Percentiles rank a stretch among this genome's conserved stretches.
Conservation (phyloP, 2,113 vertebrate genomes). For the Hypocryptadius cinnamomeus region DNA sequence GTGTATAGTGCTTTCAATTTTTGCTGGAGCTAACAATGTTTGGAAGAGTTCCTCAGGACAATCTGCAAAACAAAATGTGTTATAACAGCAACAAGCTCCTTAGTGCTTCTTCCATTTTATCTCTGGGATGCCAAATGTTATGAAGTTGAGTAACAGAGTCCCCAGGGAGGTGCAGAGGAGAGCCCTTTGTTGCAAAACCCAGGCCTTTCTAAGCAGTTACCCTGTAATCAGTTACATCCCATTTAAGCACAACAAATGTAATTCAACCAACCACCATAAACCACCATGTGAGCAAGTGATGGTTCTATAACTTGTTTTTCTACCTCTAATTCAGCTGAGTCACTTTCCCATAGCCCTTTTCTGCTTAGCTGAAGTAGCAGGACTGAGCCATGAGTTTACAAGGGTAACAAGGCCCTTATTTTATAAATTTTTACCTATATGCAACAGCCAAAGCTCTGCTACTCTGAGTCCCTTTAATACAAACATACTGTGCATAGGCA, state of each 20-base stretch:
- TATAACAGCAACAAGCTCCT: neutral
- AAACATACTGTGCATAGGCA: fast-evolving
- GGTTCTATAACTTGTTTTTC: neutral
- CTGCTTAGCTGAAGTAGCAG: neutral
- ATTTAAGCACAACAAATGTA: neutral
- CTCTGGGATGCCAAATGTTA: neutral
- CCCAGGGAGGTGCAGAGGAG: neutral
- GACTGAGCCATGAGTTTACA: neutral
- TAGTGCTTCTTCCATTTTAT: neutral
- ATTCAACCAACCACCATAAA: neutral
- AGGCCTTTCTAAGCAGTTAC: neutral
- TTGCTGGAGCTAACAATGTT: neutral
- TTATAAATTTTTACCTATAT: neutral
- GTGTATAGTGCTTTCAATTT: neutral
- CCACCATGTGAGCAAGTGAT: fast-evolving
- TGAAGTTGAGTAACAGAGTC: neutral
- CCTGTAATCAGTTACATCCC: neutral
- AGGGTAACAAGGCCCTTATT: neutral
- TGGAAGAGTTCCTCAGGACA: neutral
- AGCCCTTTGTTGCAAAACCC: neutral
- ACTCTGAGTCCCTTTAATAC: neutral
- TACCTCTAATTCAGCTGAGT: neutral
- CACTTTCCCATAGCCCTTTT: neutral
- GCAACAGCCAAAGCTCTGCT: neutral
- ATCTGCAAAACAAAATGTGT: neutral